A percentile compares a stretch with the other conserved stretches of the same genome.
phyloP scores from a whole-genome alignment of 2,797 vertebrate species.

The Spondyliosoma cantharus region DNA sequence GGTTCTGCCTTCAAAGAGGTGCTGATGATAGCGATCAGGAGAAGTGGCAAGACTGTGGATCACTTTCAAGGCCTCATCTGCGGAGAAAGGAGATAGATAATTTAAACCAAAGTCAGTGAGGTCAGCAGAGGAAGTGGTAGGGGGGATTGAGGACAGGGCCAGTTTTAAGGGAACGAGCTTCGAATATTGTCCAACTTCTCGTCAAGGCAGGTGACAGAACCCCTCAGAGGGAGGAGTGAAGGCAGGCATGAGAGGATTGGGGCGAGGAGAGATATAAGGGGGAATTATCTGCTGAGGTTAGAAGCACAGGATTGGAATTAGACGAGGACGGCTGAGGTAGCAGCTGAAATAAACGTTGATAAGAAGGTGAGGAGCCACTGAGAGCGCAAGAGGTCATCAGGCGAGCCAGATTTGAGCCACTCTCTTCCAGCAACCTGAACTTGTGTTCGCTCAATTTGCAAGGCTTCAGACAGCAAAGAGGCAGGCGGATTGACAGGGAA shows the following conservation, averaged over 20 bases:
- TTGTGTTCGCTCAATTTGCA: constrained; percentile 70
- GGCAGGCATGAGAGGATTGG: constrained; percentile 28
- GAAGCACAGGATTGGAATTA: constrained; percentile 56
- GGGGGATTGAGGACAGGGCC: constrained; percentile 46
- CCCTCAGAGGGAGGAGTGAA: constrained; percentile 24
- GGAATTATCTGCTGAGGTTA: constrained; percentile 56
- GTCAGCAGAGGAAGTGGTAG: constrained; percentile 55
- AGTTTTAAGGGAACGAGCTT: constrained; percentile 44
- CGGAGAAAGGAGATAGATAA: constrained; percentile 64
- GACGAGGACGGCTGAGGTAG: constrained; percentile 38
- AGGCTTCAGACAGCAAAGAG: constrained; percentile 57
- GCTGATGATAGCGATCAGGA: constrained; percentile 76
- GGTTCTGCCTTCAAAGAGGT: constrained; percentile 53
- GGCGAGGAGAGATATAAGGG: constrained; percentile 22
- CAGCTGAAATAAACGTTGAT: constrained; percentile 64
- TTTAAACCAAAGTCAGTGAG: constrained; percentile 67
- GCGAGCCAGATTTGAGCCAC: constrained; percentile 59
- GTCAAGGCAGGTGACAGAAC: constrained; percentile 41
- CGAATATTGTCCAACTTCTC: constrained; percentile 40
- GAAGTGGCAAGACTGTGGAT: constrained; percentile 69
- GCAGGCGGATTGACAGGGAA: constrained; percentile 59
- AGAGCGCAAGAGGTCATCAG: constrained; percentile 70
- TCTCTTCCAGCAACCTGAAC: constrained; percentile 57
- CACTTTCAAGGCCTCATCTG: constrained; percentile 70
- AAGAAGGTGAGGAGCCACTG: constrained; percentile 49